phyloP scores from a whole-genome alignment of 92 coral and sea anemone genomes.

The Porites evermanni region DNA sequence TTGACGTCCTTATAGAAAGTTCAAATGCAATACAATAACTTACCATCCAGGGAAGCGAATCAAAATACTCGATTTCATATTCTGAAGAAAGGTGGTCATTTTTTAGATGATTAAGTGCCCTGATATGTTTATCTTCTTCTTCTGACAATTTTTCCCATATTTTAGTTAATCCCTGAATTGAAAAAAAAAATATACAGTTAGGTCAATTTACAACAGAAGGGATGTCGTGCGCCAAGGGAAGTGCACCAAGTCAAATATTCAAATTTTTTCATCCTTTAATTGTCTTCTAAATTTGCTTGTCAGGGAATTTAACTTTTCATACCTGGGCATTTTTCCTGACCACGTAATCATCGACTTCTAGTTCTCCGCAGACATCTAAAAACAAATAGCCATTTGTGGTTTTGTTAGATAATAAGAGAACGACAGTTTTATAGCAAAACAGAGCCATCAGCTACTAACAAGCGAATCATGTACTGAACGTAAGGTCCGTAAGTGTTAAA shows the following conservation, averaged over 20 bases:
- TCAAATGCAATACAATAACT: neutral
- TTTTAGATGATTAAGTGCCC: neutral
- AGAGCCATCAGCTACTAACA: too few species aligned
- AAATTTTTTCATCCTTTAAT: neutral
- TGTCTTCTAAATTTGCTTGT: too few species aligned
- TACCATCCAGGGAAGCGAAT: neutral
- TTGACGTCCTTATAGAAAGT: too few species aligned
- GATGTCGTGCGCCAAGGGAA: neutral
- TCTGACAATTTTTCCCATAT: slow-evolving; percentile 1
- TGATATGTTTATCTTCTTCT: slow-evolving; percentile 14
- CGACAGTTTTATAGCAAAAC: too few species aligned
- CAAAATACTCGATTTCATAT: neutral
- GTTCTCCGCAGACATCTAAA: too few species aligned
- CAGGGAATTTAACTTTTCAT: too few species aligned
- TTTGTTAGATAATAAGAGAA: too few species aligned
- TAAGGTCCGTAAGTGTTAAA: too few species aligned
- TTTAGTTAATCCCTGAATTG: neutral
- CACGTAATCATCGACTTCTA: too few species aligned
- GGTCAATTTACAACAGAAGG: neutral
- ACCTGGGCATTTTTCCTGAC: too few species aligned
- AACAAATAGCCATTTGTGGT: too few species aligned
- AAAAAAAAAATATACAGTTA: neutral
- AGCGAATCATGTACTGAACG: too few species aligned
- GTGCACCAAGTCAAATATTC: neutral
- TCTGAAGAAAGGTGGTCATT: neutral